Base-by-base conservation (phyloP, 2,113 vertebrate genomes). In the Istiophorus platypterus region DNA sequence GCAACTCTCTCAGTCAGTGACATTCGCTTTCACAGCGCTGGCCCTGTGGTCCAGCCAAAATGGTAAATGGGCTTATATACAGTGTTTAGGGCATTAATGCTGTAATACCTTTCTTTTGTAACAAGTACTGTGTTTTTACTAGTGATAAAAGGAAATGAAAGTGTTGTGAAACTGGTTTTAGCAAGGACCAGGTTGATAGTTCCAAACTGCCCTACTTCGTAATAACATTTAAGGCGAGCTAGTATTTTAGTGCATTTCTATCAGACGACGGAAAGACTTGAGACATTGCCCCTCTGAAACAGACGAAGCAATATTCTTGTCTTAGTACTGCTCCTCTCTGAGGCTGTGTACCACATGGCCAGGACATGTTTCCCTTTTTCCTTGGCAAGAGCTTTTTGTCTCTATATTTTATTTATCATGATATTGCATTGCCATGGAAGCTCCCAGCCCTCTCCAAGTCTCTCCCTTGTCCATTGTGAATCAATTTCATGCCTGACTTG, bases 401-500 rank as follows among this genome's bases (percentile, higher is more conserved):
- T 4, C 20, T 11, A 58, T 22, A 24, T 26, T 58, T 1, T 2
- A 42, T 74, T 31, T 42, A 42, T 45, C 8, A 20, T 6, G 14
- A 37, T 41, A 45, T 13, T 54, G 22, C 42, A 61, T 49, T 42
- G 24, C 31, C 17, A n/a, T 5, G 13, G 39, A 24, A 24, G 9
- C 5, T 34, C 54, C 26, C 17, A 41, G 27, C 20, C 20, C 42
- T 71, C 26, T 47, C 56, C 18, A 57, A 15, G 39, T 58, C 56
- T 69, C 63, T 22, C 18, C 37, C 42, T 75, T 39, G 59, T 66
- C 56, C 24, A 59, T 15, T 58, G 26, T 31, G 26, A 77, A 69
- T 77, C 31, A 27, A 67, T 79, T 79, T 82, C 47, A 67, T 52
- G 71, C 65, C 58, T 18, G n/a, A 42, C 45, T 62, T 81, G 24